phyloP scores from a whole-genome alignment of 2,113 vertebrate species.

The Uria aalge region DNA sequence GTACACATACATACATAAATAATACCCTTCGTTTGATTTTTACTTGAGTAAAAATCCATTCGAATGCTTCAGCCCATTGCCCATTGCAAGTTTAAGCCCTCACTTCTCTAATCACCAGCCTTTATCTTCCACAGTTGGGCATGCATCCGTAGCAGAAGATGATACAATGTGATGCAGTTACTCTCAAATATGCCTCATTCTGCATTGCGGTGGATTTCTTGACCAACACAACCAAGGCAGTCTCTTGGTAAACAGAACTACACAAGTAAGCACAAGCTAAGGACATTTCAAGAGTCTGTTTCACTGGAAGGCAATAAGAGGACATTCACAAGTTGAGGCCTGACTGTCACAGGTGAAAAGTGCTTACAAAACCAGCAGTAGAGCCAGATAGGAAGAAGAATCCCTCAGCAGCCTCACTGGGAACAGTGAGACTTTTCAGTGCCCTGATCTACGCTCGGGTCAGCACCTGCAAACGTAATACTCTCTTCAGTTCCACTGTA shows the following conservation, averaged over 20 bases:
- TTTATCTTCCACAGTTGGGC: conserved; percentile 16
- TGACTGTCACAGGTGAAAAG: conserved; percentile 48
- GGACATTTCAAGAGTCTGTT: conserved; percentile 52
- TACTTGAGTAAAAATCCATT: conserved; percentile 55
- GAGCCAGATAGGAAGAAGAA: conserved; percentile 37
- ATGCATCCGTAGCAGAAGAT: conserved; percentile 22
- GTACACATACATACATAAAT: conserved; percentile 51
- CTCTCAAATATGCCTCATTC: conserved; percentile 42
- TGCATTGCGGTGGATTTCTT: not conserved
- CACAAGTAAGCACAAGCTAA: conserved; percentile 10
- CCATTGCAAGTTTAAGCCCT: conserved; percentile 32
- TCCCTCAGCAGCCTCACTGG: not conserved
- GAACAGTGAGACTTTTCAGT: not conserved
- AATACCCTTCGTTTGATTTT: conserved; percentile 47
- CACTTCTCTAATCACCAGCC: conserved; percentile 42
- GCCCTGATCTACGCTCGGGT: not conserved
- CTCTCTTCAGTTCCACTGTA: not conserved
- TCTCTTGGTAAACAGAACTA: conserved; percentile 36
- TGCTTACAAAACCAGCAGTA: conserved; percentile 50
- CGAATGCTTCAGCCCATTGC: conserved; percentile 27
- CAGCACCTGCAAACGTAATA: not conserved
- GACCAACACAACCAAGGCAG: conserved; percentile 31
- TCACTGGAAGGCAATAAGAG: conserved; percentile 53
- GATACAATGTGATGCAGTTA: conserved; percentile 32
- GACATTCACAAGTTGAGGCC: conserved; percentile 42